Evolutionary conservation across 2,797 vertebrate species (phyloP).

Genomic region (Tokudaia tokunoshimensis): DNA sequence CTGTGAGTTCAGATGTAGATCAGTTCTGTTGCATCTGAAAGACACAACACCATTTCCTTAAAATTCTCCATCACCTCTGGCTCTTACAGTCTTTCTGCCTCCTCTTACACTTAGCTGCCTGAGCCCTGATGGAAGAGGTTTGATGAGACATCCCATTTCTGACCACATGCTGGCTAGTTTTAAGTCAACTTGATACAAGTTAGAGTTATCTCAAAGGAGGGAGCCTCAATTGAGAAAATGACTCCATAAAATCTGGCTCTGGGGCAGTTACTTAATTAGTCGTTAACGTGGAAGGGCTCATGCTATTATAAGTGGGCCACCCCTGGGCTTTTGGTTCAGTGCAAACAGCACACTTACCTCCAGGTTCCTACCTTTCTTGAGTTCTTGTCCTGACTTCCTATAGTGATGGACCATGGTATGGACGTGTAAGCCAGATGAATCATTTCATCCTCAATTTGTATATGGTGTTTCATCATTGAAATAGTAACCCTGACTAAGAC

Average conservation of each 20-base stretch:
- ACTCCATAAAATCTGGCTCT: background rate
- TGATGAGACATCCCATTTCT: background rate
- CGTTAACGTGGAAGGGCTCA: background rate
- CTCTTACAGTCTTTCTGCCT: background rate
- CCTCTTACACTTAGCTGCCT: background rate
- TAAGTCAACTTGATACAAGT: background rate
- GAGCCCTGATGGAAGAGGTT: background rate
- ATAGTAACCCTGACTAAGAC: background rate
- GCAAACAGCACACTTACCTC: background rate
- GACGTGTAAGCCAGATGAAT: background rate
- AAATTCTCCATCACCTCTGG: background rate
- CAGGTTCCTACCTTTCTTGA: background rate
- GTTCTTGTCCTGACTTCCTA: background rate
- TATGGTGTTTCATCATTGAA: background rate
- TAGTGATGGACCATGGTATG: background rate
- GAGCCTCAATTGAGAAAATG: background rate
- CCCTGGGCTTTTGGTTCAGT: background rate
- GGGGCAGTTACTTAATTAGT: background rate
- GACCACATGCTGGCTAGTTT: background rate
- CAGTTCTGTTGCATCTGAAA: background rate
- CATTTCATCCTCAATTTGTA: background rate
- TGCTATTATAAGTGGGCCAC: background rate
- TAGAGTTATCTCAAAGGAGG: background rate
- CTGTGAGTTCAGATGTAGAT: background rate
- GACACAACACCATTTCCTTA: background rate